A percentile compares a stretch with the other conserved stretches of the same genome.
Conservation (phyloP, 2,797 vertebrate species). For the Anomalospiza imberbis region DNA sequence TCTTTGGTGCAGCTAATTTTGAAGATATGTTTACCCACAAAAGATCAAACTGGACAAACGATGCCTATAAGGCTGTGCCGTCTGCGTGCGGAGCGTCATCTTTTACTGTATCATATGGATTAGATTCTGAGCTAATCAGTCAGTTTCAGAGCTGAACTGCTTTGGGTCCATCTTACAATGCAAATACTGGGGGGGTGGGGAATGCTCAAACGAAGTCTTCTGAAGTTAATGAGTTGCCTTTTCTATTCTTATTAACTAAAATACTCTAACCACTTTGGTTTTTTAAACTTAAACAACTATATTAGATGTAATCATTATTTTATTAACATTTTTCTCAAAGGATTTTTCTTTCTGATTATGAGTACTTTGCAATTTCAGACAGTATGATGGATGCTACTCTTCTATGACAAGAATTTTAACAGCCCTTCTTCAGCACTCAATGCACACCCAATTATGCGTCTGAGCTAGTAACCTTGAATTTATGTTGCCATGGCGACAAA, state of each 20-base stretch:
- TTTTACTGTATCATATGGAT: slow-evolving; percentile 50
- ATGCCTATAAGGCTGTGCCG: slow-evolving; percentile 10
- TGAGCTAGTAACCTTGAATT: slow-evolving; percentile 99
- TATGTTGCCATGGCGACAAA: slow-evolving; percentile 99
- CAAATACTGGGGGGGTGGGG: slow-evolving; percentile 56
- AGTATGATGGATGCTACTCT: slow-evolving; percentile 97
- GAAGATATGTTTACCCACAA: slow-evolving; percentile 37
- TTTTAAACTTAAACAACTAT: slow-evolving; percentile 74
- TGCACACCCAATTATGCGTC: slow-evolving; percentile 99
- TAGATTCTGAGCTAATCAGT: slow-evolving; percentile 54
- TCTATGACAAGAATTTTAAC: slow-evolving; percentile 99
- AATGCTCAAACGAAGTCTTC: slow-evolving; percentile 27
- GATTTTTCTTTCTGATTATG: slow-evolving; percentile 92
- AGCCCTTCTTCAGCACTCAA: slow-evolving; percentile 94
- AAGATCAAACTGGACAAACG: slow-evolving; percentile 35
- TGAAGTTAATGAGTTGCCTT: slow-evolving; percentile 61
- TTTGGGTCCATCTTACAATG: slow-evolving; percentile 55
- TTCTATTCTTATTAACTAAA: slow-evolving; percentile 63
- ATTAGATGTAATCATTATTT: slow-evolving; percentile 74
- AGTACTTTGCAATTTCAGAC: slow-evolving; percentile 93
- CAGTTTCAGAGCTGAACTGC: slow-evolving; percentile 36
- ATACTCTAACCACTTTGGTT: slow-evolving; percentile 62
- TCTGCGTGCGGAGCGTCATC: background rate
- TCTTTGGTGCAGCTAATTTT: slow-evolving; percentile 47
- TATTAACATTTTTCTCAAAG: slow-evolving; percentile 86